Conservation (phyloP, 2,797 vertebrate genomes). For the Brotula barbata region DNA sequence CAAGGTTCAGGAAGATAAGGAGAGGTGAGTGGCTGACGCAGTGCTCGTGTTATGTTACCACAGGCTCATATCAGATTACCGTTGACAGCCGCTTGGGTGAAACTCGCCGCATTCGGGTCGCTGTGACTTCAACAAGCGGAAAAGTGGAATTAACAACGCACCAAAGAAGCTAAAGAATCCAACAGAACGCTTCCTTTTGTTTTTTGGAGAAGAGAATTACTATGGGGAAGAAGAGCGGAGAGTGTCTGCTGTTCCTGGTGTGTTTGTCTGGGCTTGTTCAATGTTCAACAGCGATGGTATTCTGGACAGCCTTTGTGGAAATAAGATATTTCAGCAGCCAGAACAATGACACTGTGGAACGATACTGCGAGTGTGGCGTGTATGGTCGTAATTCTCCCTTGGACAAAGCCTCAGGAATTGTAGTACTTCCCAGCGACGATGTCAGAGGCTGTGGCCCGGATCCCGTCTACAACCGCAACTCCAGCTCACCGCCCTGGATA, state of each 20-base stretch:
- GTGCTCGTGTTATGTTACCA: conserved; percentile 79
- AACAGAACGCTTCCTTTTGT: conserved; percentile 47
- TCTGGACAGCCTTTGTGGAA: conserved; percentile 77
- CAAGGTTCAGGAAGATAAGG: conserved; percentile 80
- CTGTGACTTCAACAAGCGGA: conserved; percentile 49
- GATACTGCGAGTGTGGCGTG: conserved; percentile 81
- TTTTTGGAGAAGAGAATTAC: conserved; percentile 48
- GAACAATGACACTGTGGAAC: conserved; percentile 58
- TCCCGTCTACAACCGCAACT: conserved; percentile 65
- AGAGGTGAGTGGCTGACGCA: conserved; percentile 80
- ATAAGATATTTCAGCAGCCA: conserved; percentile 66
- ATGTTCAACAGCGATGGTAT: conserved; percentile 50
- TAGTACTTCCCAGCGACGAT: conserved; percentile 78
- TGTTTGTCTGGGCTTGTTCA: conserved; percentile 59
- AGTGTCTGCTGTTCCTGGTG: conserved; percentile 55
- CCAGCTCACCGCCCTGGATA: conserved; percentile 77
- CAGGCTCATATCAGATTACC: conserved; percentile 82
- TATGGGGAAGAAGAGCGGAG: conserved; percentile 67
- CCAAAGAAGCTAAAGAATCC: conserved; percentile 41
- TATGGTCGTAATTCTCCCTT: conserved; percentile 81
- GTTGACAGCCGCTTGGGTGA: conserved; percentile 61
- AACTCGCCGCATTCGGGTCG: conserved; percentile 47
- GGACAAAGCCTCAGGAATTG: conserved; percentile 64
- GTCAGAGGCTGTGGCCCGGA: conserved; percentile 77
- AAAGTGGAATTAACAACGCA: conserved; percentile 46